These are phyloP conservation scores for Pterocles burchelli DNA, from an alignment of 2,113 vertebrate genomes.

Conservation along the genomic window DNA sequence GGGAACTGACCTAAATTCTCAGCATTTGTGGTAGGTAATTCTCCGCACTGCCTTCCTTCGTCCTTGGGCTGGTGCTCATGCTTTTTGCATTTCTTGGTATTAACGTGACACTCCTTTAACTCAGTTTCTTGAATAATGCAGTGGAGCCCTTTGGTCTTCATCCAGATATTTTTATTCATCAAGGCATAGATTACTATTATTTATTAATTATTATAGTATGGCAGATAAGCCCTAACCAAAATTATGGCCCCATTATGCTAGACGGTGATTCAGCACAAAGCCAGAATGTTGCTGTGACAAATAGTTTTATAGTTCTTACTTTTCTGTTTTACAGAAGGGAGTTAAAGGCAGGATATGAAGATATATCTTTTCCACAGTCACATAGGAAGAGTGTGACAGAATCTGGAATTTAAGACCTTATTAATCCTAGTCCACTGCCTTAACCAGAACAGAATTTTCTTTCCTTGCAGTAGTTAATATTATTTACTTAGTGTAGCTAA, in stretches of 20 bases:
- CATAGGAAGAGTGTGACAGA: neutral
- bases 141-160: neutral
- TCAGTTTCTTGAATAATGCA: neutral
- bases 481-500: conserved; percentile 20
- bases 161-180: neutral
- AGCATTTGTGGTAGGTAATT: neutral
- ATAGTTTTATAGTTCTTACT: neutral
- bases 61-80: neutral
- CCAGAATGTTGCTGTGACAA: neutral
- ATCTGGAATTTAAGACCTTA: conserved; percentile 16
- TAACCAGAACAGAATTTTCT: conserved; percentile 10
- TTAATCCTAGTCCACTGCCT: neutral
- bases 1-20: neutral
- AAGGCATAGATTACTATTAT: neutral
- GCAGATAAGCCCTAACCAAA: neutral
- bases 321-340: neutral
- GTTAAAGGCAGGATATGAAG: neutral
- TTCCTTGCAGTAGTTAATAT: neutral
- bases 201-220: neutral
- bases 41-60: rapidly evolving
- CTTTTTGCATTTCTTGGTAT: neutral
- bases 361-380: neutral
- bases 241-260: neutral
- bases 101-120: neutral
- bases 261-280: conserved; percentile 24